Base-by-base conservation (phyloP, 2,797 vertebrate species). In the Sebastes hubbsi region DNA sequence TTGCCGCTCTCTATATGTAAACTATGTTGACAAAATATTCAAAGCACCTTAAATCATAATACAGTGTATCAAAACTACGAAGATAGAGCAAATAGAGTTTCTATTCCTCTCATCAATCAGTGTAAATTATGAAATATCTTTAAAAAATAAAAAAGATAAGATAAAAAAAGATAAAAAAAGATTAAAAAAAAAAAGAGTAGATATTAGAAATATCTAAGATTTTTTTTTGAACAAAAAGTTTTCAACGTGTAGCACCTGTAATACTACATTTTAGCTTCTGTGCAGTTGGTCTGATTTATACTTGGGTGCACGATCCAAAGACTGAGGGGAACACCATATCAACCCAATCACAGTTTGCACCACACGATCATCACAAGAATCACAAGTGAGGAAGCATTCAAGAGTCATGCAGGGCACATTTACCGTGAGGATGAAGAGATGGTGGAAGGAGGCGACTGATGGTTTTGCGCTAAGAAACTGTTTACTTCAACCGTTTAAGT, bases 311-410 rank as follows among this genome's bases (percentile, higher is more conserved):
- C 8, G 29, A 87, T 84, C 22, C 14, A 84, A 56, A 75, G 60
- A 77, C 66, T 29, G 36, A 88, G 64, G 66, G 63, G 30, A 87
- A 87, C 74, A 84, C 69, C 77, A 81, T 27, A 72, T 76, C 68
- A 83, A 90, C 11, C 69, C 78, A 89, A 78, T 77, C 87, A 90
- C 86, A 90, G 49, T 82, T 77, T 84, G 32, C 58, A 90, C 81
- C 84, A 93, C 89, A 88, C 79, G 90, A 90, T 87, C 84, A 90
- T 87, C 92, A 95, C 93, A 90, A 82, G 72, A 90, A 94, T 92
- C 90, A 95, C 93, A 94, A 90, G 92, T 90, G 91, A 92, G 89
- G 86, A 93, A 87, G 92, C 92, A 94, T 93, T 91, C 86, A 91
- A 81, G 83, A 88, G 49, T 91, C 96, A 96, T 96, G 96, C 96